phyloP scores from a whole-genome alignment of 2,113 vertebrate genomes.

The Procavia capensis region DNA sequence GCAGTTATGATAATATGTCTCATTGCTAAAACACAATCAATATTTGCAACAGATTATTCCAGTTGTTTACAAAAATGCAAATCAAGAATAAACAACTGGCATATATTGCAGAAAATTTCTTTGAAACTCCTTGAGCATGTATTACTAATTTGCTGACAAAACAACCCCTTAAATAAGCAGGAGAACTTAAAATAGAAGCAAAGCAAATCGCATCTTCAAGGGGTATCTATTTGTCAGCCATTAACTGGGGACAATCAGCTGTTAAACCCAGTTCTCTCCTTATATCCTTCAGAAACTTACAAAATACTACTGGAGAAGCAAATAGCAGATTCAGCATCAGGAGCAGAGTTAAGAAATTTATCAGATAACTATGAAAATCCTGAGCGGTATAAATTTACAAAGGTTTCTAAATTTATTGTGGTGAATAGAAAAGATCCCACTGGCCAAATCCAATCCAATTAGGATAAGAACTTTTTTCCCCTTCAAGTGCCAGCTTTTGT shows the following conservation, averaged over 20 bases:
- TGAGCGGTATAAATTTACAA: constrained; percentile 41
- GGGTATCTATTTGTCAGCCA: neutral
- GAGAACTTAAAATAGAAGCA: constrained; percentile 33
- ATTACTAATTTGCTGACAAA: constrained; percentile 64
- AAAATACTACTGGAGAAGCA: neutral
- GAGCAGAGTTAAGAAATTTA: neutral
- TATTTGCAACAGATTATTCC: neutral
- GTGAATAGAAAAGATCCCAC: constrained; percentile 45
- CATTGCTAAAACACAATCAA: constrained; percentile 27
- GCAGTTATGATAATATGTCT: neutral
- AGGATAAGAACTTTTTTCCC: constrained; percentile 57
- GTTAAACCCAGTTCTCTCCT: neutral
- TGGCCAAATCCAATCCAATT: constrained; percentile 72
- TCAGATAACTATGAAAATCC: constrained; percentile 23
- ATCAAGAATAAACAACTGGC: constrained; percentile 67
- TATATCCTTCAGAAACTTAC: neutral
- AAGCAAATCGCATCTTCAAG: constrained; percentile 54
- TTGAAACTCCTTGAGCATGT: constrained; percentile 55
- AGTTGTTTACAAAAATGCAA: constrained; percentile 62
- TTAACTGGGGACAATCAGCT: constrained; percentile 1
- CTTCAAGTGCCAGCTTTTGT: constrained; percentile 57
- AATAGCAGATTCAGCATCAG: neutral
- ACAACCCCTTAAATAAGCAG: constrained; percentile 40
- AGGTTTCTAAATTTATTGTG: constrained; percentile 53
- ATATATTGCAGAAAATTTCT: constrained; percentile 61